Base-by-base conservation (phyloP, 2,113 vertebrate genomes). In the Cryptotis parvus region DNA sequence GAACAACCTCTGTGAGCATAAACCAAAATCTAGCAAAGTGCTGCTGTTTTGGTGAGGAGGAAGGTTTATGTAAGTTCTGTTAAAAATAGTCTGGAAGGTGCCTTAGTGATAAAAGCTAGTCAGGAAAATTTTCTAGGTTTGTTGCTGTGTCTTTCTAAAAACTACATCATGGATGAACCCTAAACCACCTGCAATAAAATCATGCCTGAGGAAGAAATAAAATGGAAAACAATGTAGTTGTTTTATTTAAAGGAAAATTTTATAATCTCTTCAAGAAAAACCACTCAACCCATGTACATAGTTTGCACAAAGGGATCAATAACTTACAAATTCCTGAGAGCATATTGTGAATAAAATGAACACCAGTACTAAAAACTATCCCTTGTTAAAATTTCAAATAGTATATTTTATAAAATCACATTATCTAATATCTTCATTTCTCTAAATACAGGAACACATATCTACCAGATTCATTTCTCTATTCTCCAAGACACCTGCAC, bases 141-240 rank as follows among this genome's bases (percentile, higher is more conserved):
- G 26, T 31, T 26, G 18, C 33, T 78, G 18, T 1, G 7, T 90
- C 90, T 82, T 93, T 39, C 84, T 66, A 74, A 89, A 80, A 93
- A 14, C 37, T 18, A 45, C 5, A 29, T 76, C 45, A n/a, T 31
- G n/a, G 74, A 49, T 76, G 72, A 87, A 61, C 1, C 3, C 52
- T 78, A 39, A 63, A 43, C 5, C 45, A 33, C 84, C 69, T 92
- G 79, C 82, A 85, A 78, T 82, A 90, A 86, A 72, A 66, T 90
- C 49, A 61, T 3, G 1, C 20, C 84, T 66, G 41, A 79, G 80
- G n/a, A 49, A 94, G 24, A 61, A 84, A 26, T 74, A 63, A 5
- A 43, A 75, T 74, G n/a, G 87, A 87, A 91, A 89, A 65, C 37
- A 86, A 90, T 41, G 41, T 80, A 79, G 87, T 61, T 79, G 10